Evolutionary conservation across 2,113 vertebrate species (phyloP).

Genomic region (Ophiodon elongatus): DNA sequence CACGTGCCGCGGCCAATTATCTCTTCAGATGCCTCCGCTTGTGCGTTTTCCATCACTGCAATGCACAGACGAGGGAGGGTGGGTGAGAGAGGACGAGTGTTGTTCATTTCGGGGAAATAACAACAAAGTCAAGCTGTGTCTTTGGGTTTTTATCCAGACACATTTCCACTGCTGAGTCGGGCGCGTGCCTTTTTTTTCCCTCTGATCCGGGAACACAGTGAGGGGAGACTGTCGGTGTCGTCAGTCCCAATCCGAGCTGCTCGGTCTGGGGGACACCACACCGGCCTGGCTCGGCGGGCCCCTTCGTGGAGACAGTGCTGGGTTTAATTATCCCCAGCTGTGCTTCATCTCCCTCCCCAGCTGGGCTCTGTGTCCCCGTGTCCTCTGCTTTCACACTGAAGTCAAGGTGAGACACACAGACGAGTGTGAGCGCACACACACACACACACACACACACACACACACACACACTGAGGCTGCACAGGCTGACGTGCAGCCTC

Average conservation of each 20-base stretch:
- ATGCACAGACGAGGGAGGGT: slow-evolving; percentile 42
- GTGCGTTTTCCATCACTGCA: slow-evolving; percentile 20
- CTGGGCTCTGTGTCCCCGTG: slow-evolving; percentile 77
- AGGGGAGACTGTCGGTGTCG: slow-evolving; percentile 34
- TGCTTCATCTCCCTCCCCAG: slow-evolving; percentile 79
- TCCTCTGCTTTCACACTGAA: slow-evolving; percentile 75
- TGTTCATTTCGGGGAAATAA: slow-evolving; percentile 41
- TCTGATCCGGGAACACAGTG: slow-evolving; percentile 62
- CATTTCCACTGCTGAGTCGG: slow-evolving; percentile 45
- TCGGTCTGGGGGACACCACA: slow-evolving; percentile 63
- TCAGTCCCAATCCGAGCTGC: slow-evolving; percentile 52
- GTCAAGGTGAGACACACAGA: slow-evolving; percentile 74
- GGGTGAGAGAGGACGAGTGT: slow-evolving; percentile 30
- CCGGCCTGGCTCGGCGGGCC: slow-evolving; percentile 57
- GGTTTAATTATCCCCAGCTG: slow-evolving; percentile 85
- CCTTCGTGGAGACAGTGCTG: slow-evolving; percentile 73
- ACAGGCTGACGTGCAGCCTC: too few species aligned
- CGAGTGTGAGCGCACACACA: slow-evolving; percentile 8
- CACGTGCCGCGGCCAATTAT: slow-evolving; percentile 59
- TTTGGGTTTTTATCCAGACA: slow-evolving; percentile 54
- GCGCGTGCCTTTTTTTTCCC: slow-evolving; percentile 16
- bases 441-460: neutral
- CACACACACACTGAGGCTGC: too few species aligned
- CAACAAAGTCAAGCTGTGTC: slow-evolving; percentile 61
- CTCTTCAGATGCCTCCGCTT: slow-evolving; percentile 45